Conservation (phyloP, 2,888 invertebrate genomes). For the Meiosimyza platycephala region DNA sequence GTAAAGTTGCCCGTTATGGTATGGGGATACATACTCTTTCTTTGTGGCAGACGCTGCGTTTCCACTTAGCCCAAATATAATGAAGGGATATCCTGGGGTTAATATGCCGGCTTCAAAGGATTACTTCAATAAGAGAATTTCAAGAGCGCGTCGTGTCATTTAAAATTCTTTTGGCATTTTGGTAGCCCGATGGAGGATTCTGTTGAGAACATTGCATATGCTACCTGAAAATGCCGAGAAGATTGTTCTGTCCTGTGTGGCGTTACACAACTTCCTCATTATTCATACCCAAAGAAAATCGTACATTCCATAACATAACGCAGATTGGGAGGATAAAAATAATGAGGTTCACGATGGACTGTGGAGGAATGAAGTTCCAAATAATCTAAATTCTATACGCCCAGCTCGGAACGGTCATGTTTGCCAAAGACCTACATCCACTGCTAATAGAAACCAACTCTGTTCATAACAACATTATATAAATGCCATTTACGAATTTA, state of each 20-base stretch:
- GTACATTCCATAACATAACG: neutral
- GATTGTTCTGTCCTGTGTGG: constrained; percentile 39
- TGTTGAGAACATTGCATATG: constrained; percentile 39
- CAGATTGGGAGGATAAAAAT: neutral
- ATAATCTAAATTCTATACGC: neutral
- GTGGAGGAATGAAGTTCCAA: neutral
- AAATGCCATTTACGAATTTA: no score
- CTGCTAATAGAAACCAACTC: no score
- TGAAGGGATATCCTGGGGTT: constrained; percentile 39
- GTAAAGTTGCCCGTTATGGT: neutral
- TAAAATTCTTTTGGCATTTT: constrained; percentile 45
- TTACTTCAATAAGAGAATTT: constrained; percentile 40
- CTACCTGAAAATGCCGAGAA: constrained; percentile 41
- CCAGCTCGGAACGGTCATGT: no score
- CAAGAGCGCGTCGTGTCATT: constrained; percentile 31
- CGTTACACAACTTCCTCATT: constrained; percentile 41
- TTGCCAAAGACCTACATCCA: no score
- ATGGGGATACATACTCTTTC: no score
- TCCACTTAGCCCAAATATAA: constrained; percentile 36
- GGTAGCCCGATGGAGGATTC: constrained; percentile 40
- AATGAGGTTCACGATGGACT: neutral
- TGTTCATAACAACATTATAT: no score
- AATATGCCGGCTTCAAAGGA: constrained; percentile 20
- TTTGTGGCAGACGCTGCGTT: constrained; percentile 34
- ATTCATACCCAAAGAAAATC: neutral